Conservation (phyloP, 2,888 invertebrate species). For the Portevinia maculata region DNA sequence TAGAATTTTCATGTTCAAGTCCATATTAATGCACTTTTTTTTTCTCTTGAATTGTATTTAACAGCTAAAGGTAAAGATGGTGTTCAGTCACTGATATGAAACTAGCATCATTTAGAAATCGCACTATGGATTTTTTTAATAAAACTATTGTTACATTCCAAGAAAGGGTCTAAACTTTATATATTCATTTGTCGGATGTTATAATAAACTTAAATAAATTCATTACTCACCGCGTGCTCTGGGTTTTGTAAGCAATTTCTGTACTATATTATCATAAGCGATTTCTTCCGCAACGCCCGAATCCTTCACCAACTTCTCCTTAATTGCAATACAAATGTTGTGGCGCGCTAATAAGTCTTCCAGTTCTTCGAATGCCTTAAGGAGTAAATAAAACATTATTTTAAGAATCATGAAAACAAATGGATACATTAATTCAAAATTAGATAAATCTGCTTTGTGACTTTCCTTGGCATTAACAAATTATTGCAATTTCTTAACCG, state of each 20-base stretch:
- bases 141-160: no score
- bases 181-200: background rate
- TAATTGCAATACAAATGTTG: slow-evolving; percentile 96
- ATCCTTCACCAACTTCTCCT: slow-evolving; percentile 97
- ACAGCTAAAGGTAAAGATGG: no score
- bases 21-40: no score
- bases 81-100: no score
- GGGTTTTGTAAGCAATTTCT: slow-evolving; percentile 92
- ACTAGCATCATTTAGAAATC: no score
- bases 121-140: no score
- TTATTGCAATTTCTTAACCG: no score
- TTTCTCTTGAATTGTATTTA: no score
- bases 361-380: slow-evolving; percentile 95
- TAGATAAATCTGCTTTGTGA: background rate
- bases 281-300: slow-evolving; percentile 95
- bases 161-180: background rate
- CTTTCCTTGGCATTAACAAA: no score
- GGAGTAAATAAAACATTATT: background rate
- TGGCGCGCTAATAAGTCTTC: slow-evolving; percentile 92
- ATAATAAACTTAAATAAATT: slow-evolving; percentile 54
- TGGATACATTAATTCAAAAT: slow-evolving; percentile 25
- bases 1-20: no score
- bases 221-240: slow-evolving; percentile 91
- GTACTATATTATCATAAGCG: slow-evolving; percentile 94
- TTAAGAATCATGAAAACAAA: slow-evolving; percentile 30